Base-by-base conservation (phyloP, 2,113 vertebrate species). In the Eolophus roseicapilla region DNA sequence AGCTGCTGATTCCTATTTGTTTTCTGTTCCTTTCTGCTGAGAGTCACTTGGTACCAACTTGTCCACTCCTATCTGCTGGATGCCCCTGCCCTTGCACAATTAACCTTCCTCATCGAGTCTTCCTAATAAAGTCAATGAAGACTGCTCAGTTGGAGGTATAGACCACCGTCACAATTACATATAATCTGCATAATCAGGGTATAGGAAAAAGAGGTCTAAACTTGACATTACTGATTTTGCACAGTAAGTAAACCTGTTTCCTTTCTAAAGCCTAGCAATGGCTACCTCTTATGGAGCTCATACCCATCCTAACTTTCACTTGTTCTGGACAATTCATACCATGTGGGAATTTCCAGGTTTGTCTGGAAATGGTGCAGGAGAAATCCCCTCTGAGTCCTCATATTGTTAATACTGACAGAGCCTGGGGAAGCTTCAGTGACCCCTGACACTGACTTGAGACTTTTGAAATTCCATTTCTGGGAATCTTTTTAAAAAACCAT, bases 111-210 rank as follows among this genome's bases (percentile, higher is more conserved):
- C 37, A 35, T 41, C 21, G 59, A 46, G 41, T 86, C 24, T 44
- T 73, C 24, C 41, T 74, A 20, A 88, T 9, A 28, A 90, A 76
- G 67, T 29, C 49, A 53, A 2, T 28, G 31, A 67, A 70, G 14
- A 70, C 17, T 46, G 13, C 33, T 68, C 23, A 13, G 9, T 0
- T 79, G 44, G 29, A 88, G 17, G 71, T 31, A 33, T 11, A 76
- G 52, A 64, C 15, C 14, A 21, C 24, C 0, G 0, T 20, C 1
- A 2, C 9, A 53, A 69, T 76, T 17, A 80, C 12, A 7, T 20
- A 11, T 68, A 43, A 75, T 55, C 55, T 60, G 13, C 29, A 47
- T 31, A 75, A 63, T 29, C 17, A 31, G 50, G 33, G 60, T 29
- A 18, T 7, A 43, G 20, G 35, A 82, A 76, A 63, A 83, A 41